Conservation (phyloP, 2,888 invertebrate species). For the Aleiodes testaceus region DNA sequence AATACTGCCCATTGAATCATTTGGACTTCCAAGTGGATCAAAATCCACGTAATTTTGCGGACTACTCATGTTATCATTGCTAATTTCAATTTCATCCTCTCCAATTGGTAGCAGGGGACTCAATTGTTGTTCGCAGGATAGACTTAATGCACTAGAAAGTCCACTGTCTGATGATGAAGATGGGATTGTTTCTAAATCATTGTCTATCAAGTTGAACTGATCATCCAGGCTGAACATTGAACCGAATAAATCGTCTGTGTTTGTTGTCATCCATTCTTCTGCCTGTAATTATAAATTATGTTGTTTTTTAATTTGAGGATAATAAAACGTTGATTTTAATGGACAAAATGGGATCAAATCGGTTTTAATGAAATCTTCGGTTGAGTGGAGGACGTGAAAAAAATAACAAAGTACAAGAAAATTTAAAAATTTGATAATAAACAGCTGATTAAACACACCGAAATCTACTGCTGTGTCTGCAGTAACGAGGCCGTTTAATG, state of each 20-base stretch:
- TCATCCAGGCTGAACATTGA: slow-evolving; percentile 80
- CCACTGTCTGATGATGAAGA: slow-evolving; percentile 82
- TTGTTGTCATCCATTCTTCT: slow-evolving; percentile 72
- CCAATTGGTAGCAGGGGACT: slow-evolving; percentile 74
- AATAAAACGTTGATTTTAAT: not conserved
- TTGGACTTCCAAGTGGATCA: slow-evolving; percentile 63
- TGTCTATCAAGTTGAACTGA: slow-evolving; percentile 73
- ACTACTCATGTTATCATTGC: slow-evolving; percentile 60
- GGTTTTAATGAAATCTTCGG: too few species aligned
- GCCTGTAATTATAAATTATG: slow-evolving; percentile 66
- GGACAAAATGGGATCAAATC: too few species aligned
- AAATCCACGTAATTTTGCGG: slow-evolving; percentile 62
- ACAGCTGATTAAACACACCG: not conserved
- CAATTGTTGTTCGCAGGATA: slow-evolving; percentile 75
- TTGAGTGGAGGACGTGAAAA: too few species aligned
- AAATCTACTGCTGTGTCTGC: not conserved
- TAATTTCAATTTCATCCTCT: slow-evolving; percentile 63
- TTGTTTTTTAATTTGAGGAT: not conserved
- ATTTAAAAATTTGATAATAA: too few species aligned
- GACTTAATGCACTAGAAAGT: slow-evolving; percentile 76
- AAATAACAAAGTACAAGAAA: too few species aligned
- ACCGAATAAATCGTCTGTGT: slow-evolving; percentile 80
- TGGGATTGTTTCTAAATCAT: slow-evolving; percentile 76
- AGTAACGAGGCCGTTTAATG: not conserved
- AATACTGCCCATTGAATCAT: slow-evolving; percentile 62